Base-by-base conservation (phyloP, 2,888 invertebrate species). In the Horisme vitalbata region DNA sequence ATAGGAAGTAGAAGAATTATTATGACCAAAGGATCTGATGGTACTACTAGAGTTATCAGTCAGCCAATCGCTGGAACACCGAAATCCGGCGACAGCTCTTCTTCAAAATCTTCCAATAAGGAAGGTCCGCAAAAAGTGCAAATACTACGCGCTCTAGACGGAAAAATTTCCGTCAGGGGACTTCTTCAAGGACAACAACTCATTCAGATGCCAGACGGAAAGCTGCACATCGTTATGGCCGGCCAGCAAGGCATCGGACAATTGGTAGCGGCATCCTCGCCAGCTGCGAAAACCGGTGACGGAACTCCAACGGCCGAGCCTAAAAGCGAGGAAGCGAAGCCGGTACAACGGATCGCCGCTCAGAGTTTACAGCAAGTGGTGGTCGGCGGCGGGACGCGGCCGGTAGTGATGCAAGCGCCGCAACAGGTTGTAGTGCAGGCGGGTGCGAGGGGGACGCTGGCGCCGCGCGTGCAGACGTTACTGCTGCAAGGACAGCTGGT, bases 181-280 rank as follows among this genome's bases (percentile, higher is more conserved):
- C 90, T 98, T 5, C 92, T 96, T 79, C 96, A 97, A 31, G 98
- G 97, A 39, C 98, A 98, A 73, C 97, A 98, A 71, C 87, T 98
- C 43, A 94, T 98, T 28, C 96, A 97, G 75, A 94, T 97, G 92
- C 95, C 97, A 0, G 98, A 98, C 78, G 98, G 98, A 0, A 96
- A 97, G 75, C 85, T 98, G 13, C 97, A 98, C 72, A 94, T 98
- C 10, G 91, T 95, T 21, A 94, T 93, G 74, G 92, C 93, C 6
- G 91, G 92, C 4, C 93, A 93, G 68, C 87, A 92, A 30, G 90
- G 91, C 9, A 76, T 85, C 48, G 88, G 89, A 1, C 87, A 88
- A 55, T 65, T 90, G 14, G 83, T 90, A 4, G 79, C 88, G 9
- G 76, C 84, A 1, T 71, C 87, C 6, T 72, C 79, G 2, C 55